phyloP scores from a whole-genome alignment of 2,797 vertebrate genomes.

The Malurus leucopterus region DNA sequence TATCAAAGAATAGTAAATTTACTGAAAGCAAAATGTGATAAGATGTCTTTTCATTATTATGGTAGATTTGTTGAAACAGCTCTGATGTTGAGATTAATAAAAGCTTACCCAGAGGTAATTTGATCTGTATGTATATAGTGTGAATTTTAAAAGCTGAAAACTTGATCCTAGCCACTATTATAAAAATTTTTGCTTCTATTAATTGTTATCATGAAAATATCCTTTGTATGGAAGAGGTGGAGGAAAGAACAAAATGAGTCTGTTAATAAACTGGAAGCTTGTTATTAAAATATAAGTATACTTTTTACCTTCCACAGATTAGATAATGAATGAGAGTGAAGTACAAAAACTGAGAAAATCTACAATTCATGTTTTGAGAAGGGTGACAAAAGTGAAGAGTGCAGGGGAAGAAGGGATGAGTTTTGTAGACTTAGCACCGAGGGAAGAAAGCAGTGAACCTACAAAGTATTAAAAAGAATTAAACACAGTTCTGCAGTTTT shows the following conservation, averaged over 20 bases:
- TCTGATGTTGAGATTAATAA: conserved; percentile 70
- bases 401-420: not conserved
- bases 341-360: not conserved
- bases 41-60: conserved; percentile 75
- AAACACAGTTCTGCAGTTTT: not conserved
- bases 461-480: not conserved
- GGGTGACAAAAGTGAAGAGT: not conserved
- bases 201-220: conserved; percentile 40
- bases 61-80: conserved; percentile 74
- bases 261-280: conserved; percentile 26
- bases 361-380: not conserved
- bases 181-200: conserved; percentile 43
- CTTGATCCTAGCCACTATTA: conserved; percentile 21
- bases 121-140: conserved; percentile 37
- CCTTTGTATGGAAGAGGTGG: not conserved
- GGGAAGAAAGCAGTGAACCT: not conserved
- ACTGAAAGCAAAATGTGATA: conserved; percentile 72
- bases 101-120: conserved; percentile 64
- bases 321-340: conserved; percentile 13
- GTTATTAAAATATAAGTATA: conserved; percentile 15
- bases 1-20: conserved; percentile 77
- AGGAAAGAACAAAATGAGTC: not conserved
- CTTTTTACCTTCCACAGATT: not conserved
- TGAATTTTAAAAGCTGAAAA: conserved; percentile 61
- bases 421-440: not conserved